Conservation (phyloP, 2,113 vertebrate species). For the Oryzias woworae region DNA sequence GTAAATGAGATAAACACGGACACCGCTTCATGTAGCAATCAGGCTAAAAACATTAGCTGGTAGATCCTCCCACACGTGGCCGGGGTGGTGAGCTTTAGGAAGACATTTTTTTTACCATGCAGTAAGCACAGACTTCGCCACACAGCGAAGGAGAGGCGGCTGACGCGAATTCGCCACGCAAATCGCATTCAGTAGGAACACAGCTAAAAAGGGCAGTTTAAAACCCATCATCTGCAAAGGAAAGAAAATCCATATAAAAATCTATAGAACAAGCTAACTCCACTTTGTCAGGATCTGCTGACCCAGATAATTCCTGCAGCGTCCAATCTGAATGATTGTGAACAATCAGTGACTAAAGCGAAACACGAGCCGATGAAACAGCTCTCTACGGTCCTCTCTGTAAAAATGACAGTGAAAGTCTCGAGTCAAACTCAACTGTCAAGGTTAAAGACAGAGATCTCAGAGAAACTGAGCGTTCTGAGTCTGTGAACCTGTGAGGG, state of each 20-base stretch:
- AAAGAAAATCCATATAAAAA: conserved; percentile 41
- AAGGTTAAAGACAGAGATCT: not conserved
- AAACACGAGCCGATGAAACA: not conserved
- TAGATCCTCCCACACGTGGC: no score
- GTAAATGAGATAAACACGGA: no score
- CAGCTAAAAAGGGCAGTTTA: not conserved
- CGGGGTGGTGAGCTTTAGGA: no score
- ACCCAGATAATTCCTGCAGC: conserved; percentile 37
- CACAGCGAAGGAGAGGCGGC: no score
- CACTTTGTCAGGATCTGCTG: not conserved
- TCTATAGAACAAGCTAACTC: conserved; percentile 9
- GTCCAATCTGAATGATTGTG: conserved; percentile 19
- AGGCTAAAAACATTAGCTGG: no score
- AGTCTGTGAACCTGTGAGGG: conserved; percentile 22
- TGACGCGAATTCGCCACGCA: no score
- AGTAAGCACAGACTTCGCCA: no score
- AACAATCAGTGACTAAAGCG: conserved; percentile 27
- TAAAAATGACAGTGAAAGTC: not conserved
- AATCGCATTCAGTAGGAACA: no score
- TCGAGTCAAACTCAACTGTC: not conserved
- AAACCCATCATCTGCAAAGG: conserved; percentile 25
- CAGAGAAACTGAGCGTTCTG: conserved; percentile 16
- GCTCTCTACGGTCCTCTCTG: not conserved
- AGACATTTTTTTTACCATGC: no score
- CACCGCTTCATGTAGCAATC: no score